A percentile compares a stretch with the other conserved stretches of the same genome.
These are phyloP conservation scores for Hydrolagus colliei DNA, from an alignment of 2,797 vertebrate genomes.

Conservation along the genomic window DNA sequence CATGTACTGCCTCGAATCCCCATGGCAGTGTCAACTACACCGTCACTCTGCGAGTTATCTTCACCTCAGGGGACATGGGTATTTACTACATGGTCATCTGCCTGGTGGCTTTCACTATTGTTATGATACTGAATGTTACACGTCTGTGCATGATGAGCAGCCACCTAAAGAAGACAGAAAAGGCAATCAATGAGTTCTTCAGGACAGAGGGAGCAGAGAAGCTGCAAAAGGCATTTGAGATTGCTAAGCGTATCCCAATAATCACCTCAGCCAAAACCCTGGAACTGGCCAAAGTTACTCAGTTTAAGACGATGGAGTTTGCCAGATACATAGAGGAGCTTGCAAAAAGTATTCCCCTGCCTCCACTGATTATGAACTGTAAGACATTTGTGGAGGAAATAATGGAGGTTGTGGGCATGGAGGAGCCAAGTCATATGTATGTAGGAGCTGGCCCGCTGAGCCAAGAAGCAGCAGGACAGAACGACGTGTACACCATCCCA, in stretches of 20 bases:
- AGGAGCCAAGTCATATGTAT: slow-evolving; percentile 90
- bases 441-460: slow-evolving; percentile 62
- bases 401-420: slow-evolving; percentile 89
- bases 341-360: slow-evolving; percentile 88
- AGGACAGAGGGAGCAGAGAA: slow-evolving; percentile 95
- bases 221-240: slow-evolving; percentile 95
- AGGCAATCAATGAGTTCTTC: slow-evolving; percentile 97
- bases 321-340: slow-evolving; percentile 95
- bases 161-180: slow-evolving; percentile 96
- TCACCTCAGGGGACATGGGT: slow-evolving; percentile 89
- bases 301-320: slow-evolving; percentile 98
- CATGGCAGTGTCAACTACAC: slow-evolving; percentile 80
- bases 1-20: slow-evolving; percentile 74
- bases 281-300: slow-evolving; percentile 96
- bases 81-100: slow-evolving; percentile 97
- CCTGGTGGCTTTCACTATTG: slow-evolving; percentile 88
- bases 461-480: slow-evolving; percentile 51
- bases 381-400: slow-evolving; percentile 97
- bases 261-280: slow-evolving; percentile 96
- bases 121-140: slow-evolving; percentile 88
- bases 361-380: slow-evolving; percentile 96
- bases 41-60: slow-evolving; percentile 83
- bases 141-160: slow-evolving; percentile 99
- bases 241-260: slow-evolving; percentile 93
- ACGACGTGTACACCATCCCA: slow-evolving; percentile 78